A percentile compares a stretch with the other conserved stretches of the same genome.
Evolutionary conservation across 2,888 invertebrate species (phyloP).

Genomic region (Latrodectus hesperus): DNA sequence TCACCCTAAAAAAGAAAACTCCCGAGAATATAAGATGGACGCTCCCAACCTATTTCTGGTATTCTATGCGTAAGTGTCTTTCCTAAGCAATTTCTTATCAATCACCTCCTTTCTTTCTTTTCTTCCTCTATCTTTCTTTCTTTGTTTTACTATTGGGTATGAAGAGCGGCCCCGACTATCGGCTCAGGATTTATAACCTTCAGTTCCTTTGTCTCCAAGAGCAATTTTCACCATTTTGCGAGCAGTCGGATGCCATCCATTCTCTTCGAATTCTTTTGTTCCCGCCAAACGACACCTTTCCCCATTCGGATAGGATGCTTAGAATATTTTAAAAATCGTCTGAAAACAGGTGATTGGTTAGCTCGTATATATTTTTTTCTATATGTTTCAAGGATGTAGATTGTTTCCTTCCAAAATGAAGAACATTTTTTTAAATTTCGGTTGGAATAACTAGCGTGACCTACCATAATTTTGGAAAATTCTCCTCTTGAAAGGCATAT

Average conservation of each 20-base stretch:
- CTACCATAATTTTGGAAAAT: no score
- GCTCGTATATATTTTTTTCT: not conserved
- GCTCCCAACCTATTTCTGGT: not conserved
- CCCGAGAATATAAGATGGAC: not conserved
- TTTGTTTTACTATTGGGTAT: conserved; percentile 8
- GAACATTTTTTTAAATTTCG: not conserved
- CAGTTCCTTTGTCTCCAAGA: conserved; percentile 36
- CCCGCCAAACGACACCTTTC: not conserved
- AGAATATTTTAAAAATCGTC: conserved; percentile 1
- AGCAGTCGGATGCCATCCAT: not conserved
- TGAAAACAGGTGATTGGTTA: conserved; percentile 5
- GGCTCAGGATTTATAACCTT: conserved; percentile 46
- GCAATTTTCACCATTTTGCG: conserved; percentile 30
- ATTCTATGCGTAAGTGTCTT: not conserved
- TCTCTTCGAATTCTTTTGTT: not conserved
- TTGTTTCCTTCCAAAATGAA: not conserved
- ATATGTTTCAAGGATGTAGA: not conserved
- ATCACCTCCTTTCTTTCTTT: conserved; percentile 19
- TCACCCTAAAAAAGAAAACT: not conserved
- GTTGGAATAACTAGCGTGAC: no score
- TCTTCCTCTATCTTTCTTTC: conserved; percentile 7
- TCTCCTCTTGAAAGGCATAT: no score
- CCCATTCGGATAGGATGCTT: conserved; percentile 1
- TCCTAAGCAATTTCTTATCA: conserved; percentile 19
- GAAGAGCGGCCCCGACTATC: conserved; percentile 11